Evolutionary conservation across 2,888 invertebrate genomes (phyloP), one percentile per base, ranked within the genome.

Genomic region (Ophion ventricosus): DNA sequence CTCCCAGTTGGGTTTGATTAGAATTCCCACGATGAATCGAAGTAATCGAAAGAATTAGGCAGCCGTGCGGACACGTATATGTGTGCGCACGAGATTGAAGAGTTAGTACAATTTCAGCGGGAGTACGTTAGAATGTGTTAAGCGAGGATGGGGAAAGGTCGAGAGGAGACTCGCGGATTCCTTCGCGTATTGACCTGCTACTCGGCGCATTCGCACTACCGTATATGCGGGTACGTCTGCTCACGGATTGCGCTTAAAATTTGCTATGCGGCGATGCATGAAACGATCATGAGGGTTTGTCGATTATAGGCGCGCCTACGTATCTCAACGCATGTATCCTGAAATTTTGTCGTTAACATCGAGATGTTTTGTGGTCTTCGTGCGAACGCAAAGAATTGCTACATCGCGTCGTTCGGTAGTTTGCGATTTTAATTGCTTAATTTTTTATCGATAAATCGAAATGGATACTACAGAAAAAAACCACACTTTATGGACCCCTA

Each of bases 121-220:
- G 40, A 43, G 76, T 61, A 76, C n/a, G 23, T 64, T 43, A 43
- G 17, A 35, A 49, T 66, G 49, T 40, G 57, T 59, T 49, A 72
- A 77, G n/a, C 56, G 43, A 59, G 23, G 35, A 49, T 56, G 74
- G 75, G 66, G 69, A 84, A 84, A 84, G 84, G 84, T 84, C 84
- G 84, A 70, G 81, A 74, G 69, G 81, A 81, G 78, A 78, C 84
- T 64, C 74, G 76, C 75, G 74, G 57, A 84, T 84, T 84, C 84
- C 84, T 70, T 70, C 81, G 78, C 84, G 84, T 81, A 78, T 81
- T 78, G 84, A 84, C 84, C 84, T 75, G 81, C 77, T 74, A 78
- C 54, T 64, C 84, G 64, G 84, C 74, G 74, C 77, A 56, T 84
- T 73, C 35, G 59, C 80, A 80, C 80, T 63, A 63, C 26, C 35